Percentiles rank a stretch among this genome's conserved stretches.
phyloP scores from a whole-genome alignment of 2,113 vertebrate genomes.

The Desmodus rotundus region DNA sequence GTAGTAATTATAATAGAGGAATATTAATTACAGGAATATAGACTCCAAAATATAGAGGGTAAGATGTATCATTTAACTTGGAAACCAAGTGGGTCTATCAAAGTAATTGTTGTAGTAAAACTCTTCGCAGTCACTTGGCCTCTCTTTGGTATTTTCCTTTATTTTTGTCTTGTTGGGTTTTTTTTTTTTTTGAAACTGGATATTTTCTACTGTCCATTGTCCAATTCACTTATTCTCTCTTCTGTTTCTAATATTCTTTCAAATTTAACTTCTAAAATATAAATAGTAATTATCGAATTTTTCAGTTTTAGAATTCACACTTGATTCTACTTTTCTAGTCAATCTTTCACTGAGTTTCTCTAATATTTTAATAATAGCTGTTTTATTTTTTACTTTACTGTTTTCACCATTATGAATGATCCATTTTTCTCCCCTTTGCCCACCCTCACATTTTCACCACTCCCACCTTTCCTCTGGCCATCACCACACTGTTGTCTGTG shows the following conservation, averaged over 20 bases:
- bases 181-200: background rate
- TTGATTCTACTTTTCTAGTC: background rate
- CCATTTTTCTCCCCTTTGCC: too few relatives aligned
- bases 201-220: background rate
- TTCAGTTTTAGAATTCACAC: background rate
- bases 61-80: background rate
- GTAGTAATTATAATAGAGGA: background rate
- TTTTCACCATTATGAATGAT: too few relatives aligned
- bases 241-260: background rate
- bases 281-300: background rate
- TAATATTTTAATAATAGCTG: background rate
- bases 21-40: background rate
- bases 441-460: too few relatives aligned
- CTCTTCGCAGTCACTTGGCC: background rate
- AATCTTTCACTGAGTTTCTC: background rate
- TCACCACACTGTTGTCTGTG: too few relatives aligned
- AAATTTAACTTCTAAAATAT: background rate
- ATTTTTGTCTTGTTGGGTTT: background rate
- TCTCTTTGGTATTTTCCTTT: background rate
- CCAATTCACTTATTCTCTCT: background rate
- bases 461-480: too few relatives aligned
- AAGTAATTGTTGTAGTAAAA: background rate
- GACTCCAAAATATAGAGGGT: background rate
- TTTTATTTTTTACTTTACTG: background rate
- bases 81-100: background rate